Base-by-base conservation (phyloP, 2,888 invertebrate species). In the Lochmaea crataegi region DNA sequence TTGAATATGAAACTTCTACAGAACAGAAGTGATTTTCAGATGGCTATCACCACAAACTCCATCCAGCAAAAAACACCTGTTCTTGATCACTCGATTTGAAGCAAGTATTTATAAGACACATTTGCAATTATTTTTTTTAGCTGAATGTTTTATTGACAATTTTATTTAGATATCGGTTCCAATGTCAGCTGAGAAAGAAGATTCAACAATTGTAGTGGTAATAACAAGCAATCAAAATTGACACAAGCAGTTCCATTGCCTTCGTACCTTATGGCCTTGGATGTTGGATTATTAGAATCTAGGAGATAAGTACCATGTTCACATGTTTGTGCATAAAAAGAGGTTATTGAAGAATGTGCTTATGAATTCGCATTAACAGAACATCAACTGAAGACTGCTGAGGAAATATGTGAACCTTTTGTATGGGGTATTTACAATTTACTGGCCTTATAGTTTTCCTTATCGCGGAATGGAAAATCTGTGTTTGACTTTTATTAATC, bases 401-500 rank as follows among this genome's bases (percentile, higher is more conserved):
- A 97, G 84, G 90, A 90, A 2, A 88, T 97, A 75, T 93, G 96
- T 83, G 97, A 97, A 0, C 93, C 93, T 0, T 97, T 97, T 86
- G 93, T 94, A 68, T 97, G 97, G 97, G 93, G 93, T 7, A 91
- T 92, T 79, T 98, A 98, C 86, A 97, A 98, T 87, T 84, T 95
- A 72, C 87, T 98, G 51, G 94, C 98, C 98, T 0, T 96, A 97
- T 0, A 94, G 94, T 77, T 98, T 98, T 88, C 96, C 98, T 0
- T 97, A 92, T 84, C 98, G 98, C 0, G 98, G 98, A 22, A 98
- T 98, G 98, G 98, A 98, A 87, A 98, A 98, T 88, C 98, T 98
- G 0, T 97, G 97, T 84, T 87, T 98, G 64, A 98, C 97, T 0
- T 98, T 98, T 87, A 94, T 97, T 3, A 97, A 98, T 0, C 98